These are phyloP conservation scores for Aporrectodea caliginosa DNA, from an alignment of 1,140 invertebrate species.

Conservation along the genomic window DNA sequence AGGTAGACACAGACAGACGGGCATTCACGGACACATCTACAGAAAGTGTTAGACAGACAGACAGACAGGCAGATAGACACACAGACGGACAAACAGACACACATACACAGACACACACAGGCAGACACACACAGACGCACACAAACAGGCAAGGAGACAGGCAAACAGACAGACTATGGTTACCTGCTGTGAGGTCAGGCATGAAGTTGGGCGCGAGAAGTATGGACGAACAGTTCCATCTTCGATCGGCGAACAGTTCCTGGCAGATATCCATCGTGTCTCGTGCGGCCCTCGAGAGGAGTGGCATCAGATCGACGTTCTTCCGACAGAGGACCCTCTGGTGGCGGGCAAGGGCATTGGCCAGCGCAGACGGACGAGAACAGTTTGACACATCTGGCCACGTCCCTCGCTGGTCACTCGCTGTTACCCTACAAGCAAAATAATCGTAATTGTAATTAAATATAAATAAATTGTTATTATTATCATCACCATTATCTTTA, in stretches of 20 bases:
- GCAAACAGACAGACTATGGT: no score
- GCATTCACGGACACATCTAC: no score
- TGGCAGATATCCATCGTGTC: constrained; percentile 68
- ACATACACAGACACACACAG: neutral
- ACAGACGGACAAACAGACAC: no score
- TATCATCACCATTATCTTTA: no score
- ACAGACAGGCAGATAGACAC: no score
- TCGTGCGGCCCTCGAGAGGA: constrained; percentile 66
- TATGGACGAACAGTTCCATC: constrained; percentile 80
- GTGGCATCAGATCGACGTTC: constrained; percentile 71
- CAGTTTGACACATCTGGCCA: constrained; percentile 5
- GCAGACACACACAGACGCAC: neutral
- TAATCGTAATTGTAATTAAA: neutral
- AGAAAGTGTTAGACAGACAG: no score
- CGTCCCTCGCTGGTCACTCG: neutral
- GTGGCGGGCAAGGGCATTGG: neutral
- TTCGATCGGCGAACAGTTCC: constrained; percentile 65
- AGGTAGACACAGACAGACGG: neutral
- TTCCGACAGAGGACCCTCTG: constrained; percentile 39
- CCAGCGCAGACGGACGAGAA: neutral
- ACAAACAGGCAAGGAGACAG: neutral
- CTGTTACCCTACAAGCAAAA: neutral
- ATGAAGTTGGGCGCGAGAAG: constrained; percentile 72
- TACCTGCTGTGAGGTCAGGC: constrained; percentile 72
- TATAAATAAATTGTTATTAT: no score